Evolutionary conservation across 2,888 invertebrate genomes (phyloP).

Genomic region (Dione vanillae): DNA sequence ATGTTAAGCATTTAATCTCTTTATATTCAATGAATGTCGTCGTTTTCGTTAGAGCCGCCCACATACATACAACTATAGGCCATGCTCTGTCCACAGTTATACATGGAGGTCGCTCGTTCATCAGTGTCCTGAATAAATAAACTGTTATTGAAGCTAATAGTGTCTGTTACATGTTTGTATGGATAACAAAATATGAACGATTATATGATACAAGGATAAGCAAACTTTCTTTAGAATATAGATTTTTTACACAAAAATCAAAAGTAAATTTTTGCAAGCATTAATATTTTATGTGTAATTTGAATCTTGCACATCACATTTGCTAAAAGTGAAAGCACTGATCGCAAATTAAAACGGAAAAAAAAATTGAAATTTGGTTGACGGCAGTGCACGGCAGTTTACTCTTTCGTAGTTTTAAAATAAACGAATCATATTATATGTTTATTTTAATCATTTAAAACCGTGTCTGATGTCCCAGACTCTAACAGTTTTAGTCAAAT

Average conservation of each 20-base stretch:
- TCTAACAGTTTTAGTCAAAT: too few relatives aligned
- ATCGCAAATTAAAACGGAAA: too few relatives aligned
- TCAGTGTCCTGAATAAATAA: conserved; percentile 63
- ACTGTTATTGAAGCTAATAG: conserved; percentile 45
- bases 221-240: neutral
- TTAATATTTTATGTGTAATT: neutral
- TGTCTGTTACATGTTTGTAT: conserved; percentile 30
- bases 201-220: neutral
- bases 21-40: conserved; percentile 55
- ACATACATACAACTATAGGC: conserved; percentile 46
- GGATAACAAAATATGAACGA: conserved; percentile 2
- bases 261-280: neutral
- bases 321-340: too few relatives aligned
- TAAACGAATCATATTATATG: too few relatives aligned
- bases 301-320: too few relatives aligned
- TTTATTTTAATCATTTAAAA: too few relatives aligned
- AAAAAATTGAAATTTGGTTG: neutral
- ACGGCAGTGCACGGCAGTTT: too few relatives aligned
- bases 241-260: neutral
- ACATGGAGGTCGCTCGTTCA: conserved; percentile 57
- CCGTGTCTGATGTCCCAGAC: too few relatives aligned
- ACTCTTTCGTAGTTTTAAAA: neutral
- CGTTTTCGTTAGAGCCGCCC: conserved; percentile 52
- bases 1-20: conserved; percentile 51
- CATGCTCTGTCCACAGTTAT: conserved; percentile 48